phyloP scores from a whole-genome alignment of 2,797 vertebrate species.

The Apogon talboti region DNA sequence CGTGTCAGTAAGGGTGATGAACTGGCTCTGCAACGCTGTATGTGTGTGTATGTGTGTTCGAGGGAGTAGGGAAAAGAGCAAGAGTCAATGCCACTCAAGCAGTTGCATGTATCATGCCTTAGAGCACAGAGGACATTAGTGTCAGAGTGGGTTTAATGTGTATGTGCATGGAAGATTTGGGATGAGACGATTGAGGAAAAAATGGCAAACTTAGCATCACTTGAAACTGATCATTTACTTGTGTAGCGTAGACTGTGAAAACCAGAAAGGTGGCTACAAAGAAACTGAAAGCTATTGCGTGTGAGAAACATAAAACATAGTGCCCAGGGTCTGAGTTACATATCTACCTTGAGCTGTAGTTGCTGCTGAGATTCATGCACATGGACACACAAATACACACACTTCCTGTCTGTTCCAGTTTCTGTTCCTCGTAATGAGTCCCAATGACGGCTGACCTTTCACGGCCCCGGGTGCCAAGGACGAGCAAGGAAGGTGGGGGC shows the following conservation, averaged over 20 bases:
- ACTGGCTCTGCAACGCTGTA: conserved; percentile 54
- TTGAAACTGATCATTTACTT: conserved; percentile 52
- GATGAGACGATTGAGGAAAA: neutral
- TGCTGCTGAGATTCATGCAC: conserved; percentile 9
- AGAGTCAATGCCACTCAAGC: conserved; percentile 54
- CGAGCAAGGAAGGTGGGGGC: conserved; percentile 25
- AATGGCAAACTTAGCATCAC: conserved; percentile 26
- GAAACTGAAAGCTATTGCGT: conserved; percentile 16
- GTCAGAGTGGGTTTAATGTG: conserved; percentile 9
- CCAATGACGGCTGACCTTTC: conserved; percentile 82
- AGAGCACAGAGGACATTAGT: conserved; percentile 35
- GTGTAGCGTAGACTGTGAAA: conserved; percentile 12
- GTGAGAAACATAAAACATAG: too few relatives aligned
- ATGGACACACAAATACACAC: conserved; percentile 27
- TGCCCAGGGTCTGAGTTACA: conserved; percentile 39
- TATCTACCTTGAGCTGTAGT: conserved; percentile 37
- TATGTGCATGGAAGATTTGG: neutral
- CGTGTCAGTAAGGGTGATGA: conserved; percentile 72
- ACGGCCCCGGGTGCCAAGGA: conserved; percentile 53
- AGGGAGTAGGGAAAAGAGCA: conserved; percentile 39
- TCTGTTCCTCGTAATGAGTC: conserved; percentile 77
- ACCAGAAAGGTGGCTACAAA: conserved; percentile 4
- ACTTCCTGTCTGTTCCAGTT: conserved; percentile 61
- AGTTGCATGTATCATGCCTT: conserved; percentile 49
- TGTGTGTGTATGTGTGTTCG: conserved; percentile 28